Evolutionary conservation across 2,888 invertebrate genomes (phyloP), one percentile per base, ranked within the genome.

Genomic region (Machimus atricapillus): DNA sequence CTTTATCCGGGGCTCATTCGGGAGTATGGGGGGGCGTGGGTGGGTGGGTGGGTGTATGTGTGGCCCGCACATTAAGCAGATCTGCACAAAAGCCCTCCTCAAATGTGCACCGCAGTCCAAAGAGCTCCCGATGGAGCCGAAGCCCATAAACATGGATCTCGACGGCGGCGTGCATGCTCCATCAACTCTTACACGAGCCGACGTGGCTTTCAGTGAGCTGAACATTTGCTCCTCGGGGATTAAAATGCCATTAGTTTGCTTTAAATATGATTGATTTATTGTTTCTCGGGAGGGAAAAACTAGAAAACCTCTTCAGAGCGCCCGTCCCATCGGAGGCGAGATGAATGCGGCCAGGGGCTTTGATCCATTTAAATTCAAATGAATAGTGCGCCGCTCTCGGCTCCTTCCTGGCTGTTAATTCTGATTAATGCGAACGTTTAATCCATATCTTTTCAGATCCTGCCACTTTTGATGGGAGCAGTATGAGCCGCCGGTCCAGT

Each of bases 231-330:
- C 73, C 79, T 83, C 74, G 66, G 83, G 86, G 85, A 78, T 85
- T 87, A 79, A 85, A 86, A 88, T 86, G 87, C 88, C 88, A 88
- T 88, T 88, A 88, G 87, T 87, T 87, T 87, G 88, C 88, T 87
- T 85, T 87, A 88, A 87, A 88, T 88, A 88, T 88, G 88, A 88
- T 88, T 88, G 88, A 88, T 88, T 88, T 88, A 87, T 88, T 88
- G 87, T 85, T 88, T 88, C 85, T 86, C 78, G 77, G 77, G 66
- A 40, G 86, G 79, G 86, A 79, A 86, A 79, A 86, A 79, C 76
- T 77, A 86, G 76, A 78, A n/a, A 86, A 76, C 86, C 56, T 34
- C 82, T 83, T 40, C 82, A 83, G 46, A 37, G 9, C n/a, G n/a
- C n/a, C n/a, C n/a, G n/a, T 3, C 1, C 76, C 34, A 37, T 5